Evolutionary conservation across 1,140 invertebrate species (phyloP).

Genomic region (Zophobas morio): DNA sequence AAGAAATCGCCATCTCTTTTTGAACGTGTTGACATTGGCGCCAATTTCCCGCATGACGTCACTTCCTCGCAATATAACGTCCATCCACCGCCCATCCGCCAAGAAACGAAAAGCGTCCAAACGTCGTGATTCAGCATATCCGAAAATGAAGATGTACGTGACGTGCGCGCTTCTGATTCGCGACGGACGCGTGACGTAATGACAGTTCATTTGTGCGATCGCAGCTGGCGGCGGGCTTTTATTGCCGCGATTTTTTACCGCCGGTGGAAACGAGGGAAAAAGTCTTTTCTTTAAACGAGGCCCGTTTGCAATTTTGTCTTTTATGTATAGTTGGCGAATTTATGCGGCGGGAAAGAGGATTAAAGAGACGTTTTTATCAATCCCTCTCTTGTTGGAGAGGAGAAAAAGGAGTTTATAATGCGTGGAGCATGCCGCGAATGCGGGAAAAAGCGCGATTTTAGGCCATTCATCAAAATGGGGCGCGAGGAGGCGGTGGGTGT

Average conservation of each 20-base stretch:
- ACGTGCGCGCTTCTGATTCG: constrained; percentile 4
- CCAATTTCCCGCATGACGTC: no score
- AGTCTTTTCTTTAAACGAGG: not conserved
- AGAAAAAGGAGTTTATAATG: constrained; percentile 16
- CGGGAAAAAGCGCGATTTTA: not conserved
- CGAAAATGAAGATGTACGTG: constrained; percentile 5
- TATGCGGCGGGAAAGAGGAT: constrained; percentile 26
- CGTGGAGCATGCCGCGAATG: constrained; percentile 5
- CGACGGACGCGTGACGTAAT: constrained; percentile 7
- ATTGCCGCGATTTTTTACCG: constrained; percentile 10
- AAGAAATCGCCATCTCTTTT: no score
- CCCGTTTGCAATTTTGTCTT: constrained; percentile 29
- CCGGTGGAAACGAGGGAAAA: constrained; percentile 1
- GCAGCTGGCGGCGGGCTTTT: constrained; percentile 5
- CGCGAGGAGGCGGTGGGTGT: no score
- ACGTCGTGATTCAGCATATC: not conserved
- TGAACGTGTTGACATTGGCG: no score
- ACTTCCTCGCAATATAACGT: no score
- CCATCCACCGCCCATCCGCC: no score
- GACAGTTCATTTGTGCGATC: constrained; percentile 13
- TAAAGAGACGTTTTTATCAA: constrained; percentile 33
- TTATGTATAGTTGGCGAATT: constrained; percentile 37
- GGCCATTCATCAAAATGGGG: no score
- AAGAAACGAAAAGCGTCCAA: no score
- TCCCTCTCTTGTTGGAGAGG: constrained; percentile 14